These are phyloP conservation scores for Alosa alosa DNA, from an alignment of 2,113 vertebrate species.

Conservation along the genomic window DNA sequence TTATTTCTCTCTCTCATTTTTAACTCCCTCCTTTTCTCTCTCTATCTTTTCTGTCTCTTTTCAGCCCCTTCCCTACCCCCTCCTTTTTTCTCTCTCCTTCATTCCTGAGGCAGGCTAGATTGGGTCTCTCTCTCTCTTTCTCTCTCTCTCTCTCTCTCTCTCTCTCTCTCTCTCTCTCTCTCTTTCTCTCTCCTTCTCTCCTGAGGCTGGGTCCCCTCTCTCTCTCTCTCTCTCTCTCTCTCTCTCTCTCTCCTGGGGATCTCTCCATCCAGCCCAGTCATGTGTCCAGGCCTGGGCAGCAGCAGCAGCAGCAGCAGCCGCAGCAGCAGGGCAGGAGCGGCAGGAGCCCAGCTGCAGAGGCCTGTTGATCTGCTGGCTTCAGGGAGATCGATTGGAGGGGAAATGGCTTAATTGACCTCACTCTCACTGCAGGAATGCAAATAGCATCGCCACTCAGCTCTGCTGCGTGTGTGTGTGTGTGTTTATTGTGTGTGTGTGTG, in stretches of 20 bases:
- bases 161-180: too few relatives aligned
- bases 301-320: too few relatives aligned
- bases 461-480: conserved; percentile 45
- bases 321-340: conserved; percentile 6
- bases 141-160: too few relatives aligned
- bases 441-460: conserved; percentile 54
- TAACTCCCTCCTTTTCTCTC: too few relatives aligned
- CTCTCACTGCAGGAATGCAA: conserved; percentile 78
- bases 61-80: too few relatives aligned
- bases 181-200: not conserved
- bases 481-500: conserved; percentile 34
- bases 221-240: not conserved
- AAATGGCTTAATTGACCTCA: conserved; percentile 78
- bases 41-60: too few relatives aligned
- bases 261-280: not conserved
- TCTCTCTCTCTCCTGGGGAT: too few relatives aligned
- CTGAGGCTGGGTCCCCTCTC: not conserved
- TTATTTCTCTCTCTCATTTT: too few relatives aligned
- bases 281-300: not conserved
- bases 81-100: too few relatives aligned
- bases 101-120: too few relatives aligned
- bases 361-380: conserved; percentile 68
- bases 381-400: conserved; percentile 78
- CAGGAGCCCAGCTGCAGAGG: conserved; percentile 65
- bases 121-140: not conserved